Conservation (phyloP, 2,888 invertebrate species). For the Chrysomela aeneicollis region DNA sequence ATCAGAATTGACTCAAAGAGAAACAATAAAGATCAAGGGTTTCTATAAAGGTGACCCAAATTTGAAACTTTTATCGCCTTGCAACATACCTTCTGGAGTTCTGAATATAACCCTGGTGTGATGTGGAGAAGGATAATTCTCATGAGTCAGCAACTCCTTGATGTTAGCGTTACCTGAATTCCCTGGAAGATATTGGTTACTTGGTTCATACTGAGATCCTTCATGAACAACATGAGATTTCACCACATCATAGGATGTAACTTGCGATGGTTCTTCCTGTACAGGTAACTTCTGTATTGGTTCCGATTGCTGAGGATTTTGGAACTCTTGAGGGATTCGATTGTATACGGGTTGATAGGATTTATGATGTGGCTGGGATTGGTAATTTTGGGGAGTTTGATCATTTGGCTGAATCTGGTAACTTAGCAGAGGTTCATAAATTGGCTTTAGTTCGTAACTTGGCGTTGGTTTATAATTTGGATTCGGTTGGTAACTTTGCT, state of each 20-base stretch:
- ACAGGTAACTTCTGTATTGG: neutral
- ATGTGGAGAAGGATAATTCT: conserved; percentile 67
- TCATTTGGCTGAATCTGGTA: conserved; percentile 8
- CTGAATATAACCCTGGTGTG: conserved; percentile 67
- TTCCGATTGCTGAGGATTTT: neutral
- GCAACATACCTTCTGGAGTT: conserved; percentile 35
- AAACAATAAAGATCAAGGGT: no score
- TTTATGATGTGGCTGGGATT: conserved; percentile 8
- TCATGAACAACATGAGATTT: conserved; percentile 19
- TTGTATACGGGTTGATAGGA: neutral
- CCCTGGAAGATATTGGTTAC: neutral
- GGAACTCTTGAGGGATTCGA: neutral
- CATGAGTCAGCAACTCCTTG: conserved; percentile 60
- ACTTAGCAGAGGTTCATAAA: conserved; percentile 23
- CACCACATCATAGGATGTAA: conserved; percentile 5
- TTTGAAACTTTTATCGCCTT: no score
- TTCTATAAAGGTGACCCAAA: no score
- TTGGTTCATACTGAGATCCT: neutral
- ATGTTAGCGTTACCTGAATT: neutral
- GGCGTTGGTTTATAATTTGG: neutral
- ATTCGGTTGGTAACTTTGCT: neutral
- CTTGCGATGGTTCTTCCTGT: conserved; percentile 5
- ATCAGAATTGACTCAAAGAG: no score
- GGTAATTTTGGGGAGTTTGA: conserved; percentile 10
- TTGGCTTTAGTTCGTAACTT: conserved; percentile 35